Base-by-base conservation (phyloP, 2,888 invertebrate species). In the Prenolepis imparis region DNA sequence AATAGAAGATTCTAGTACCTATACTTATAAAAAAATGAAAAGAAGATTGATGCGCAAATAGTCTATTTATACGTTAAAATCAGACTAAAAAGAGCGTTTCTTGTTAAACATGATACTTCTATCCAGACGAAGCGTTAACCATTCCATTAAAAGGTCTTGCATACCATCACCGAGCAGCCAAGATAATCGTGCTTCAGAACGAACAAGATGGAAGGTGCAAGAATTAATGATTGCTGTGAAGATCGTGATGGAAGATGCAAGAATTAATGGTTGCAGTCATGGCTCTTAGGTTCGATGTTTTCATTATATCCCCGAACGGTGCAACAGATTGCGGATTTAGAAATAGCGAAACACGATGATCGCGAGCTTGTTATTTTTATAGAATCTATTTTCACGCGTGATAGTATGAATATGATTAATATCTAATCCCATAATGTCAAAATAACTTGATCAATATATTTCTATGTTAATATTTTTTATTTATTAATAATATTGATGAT, bases 191-290 rank as follows among this genome's bases (percentile, higher is more conserved):
- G 74, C 75, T 73, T 67, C 57, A 59, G 63, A 74, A 66, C 48
- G 82, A 68, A 24, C 68, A 55, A 66, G 77, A 80, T 78, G 77
- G 80, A 67, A 86, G 84, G 84, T 78, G 84, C 61, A 78, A 82
- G 82, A 86, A 86, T 84, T 86, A 86, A 86, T 86, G 84, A 82
- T 84, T 78, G 70, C 73, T 11, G 55, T 28, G 63, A 21, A 67
- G 77, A 84, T 84, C 85, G 85, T 84, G 85, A 85, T 84, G 86
- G 85, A 84, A 82, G 82, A 77, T 24, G 68, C 64, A 44, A 72
- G 67, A 77, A 86, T 84, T 82, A 85, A 84, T 86, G 84, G 68
- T 82, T 77, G 73, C 77, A 78, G 84, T 86, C 84, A 52, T 39
- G 74, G 84, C 68, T 64, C 81, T 64, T 68, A 28, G 57, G 24